Base-by-base conservation (phyloP, 2,113 vertebrate species). In the Lasiurus cinereus region DNA sequence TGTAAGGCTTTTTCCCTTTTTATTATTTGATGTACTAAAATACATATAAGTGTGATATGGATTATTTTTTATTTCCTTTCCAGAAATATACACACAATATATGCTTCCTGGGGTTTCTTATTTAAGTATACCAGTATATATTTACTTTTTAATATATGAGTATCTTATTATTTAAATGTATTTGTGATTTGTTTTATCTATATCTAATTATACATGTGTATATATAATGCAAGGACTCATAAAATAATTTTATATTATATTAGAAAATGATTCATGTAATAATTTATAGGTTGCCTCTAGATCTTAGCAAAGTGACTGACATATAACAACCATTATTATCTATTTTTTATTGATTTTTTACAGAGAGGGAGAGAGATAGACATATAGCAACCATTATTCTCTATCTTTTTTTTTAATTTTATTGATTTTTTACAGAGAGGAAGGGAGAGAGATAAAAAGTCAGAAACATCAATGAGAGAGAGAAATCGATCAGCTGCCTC, bases 1-100 rank as follows among this genome's bases (percentile, higher is more conserved):
- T 88, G 52, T 39, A 29, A 13, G 70, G 4, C 66, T 54, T 70
- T n/a, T 56, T 6, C 8, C 12, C 18, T 70, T 69, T 15, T 79
- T 70, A 69, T 31, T 90, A 77, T 64, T 83, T 78, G 77, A 9
- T 50, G 91, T 64, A 70, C n/a, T 88, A 50, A 89, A 91, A 36
- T 78, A 52, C 52, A 5, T 46, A 19, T 70, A 88, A 19, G 39
- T 83, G 3, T 67, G 19, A 66, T 73, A 8, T 31, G 3, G 24
- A 80, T 1, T 74, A 73, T 56, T 84, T 33, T 48, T 87, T 91
- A 74, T 72, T 56, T 27, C 5, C 50, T 91, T 92, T 70, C 62
- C n/a, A 94, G 48, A 87, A 74, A 77, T n/a, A 62, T 21, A 62
- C 19, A 31, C 18, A 48, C 16, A 48, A 22, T 82, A 50, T 19